Evolutionary conservation across 1,140 invertebrate genomes (phyloP).

Genomic region (Aleiodes sp.): DNA sequence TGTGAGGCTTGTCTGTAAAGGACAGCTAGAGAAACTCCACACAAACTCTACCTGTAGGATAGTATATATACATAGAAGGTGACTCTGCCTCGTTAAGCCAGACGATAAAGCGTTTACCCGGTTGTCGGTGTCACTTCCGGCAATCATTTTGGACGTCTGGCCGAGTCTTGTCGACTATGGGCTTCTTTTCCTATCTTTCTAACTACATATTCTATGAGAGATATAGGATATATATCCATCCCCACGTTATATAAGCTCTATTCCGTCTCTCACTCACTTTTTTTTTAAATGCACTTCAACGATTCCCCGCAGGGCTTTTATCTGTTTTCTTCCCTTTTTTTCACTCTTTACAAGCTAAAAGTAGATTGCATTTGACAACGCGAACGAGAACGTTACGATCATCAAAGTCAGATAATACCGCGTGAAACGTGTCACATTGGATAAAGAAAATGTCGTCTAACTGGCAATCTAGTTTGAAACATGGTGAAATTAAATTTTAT

Average conservation of each 20-base stretch:
- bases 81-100: slow-evolving; percentile 35
- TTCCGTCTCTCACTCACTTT: not conserved
- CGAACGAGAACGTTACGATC: not conserved
- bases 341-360: not conserved
- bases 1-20: not conserved
- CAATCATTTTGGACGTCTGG: slow-evolving; percentile 32
- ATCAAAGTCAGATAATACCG: slow-evolving; percentile 13
- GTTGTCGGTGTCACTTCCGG: slow-evolving; percentile 33
- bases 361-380: slow-evolving; percentile 15
- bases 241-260: not conserved
- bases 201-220: not conserved
- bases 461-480: too few relatives aligned
- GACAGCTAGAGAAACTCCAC: not conserved
- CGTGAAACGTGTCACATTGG: not conserved
- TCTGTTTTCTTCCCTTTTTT: slow-evolving; percentile 18
- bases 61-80: not conserved
- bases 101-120: slow-evolving; percentile 36
- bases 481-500: too few relatives aligned
- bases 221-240: not conserved
- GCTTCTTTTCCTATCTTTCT: not conserved
- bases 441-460: not conserved
- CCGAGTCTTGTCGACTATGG: not conserved
- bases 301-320: not conserved
- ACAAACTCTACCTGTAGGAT: not conserved
- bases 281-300: not conserved